Evolutionary conservation across 2,888 invertebrate species (phyloP), one percentile per base, ranked within the genome.

Genomic region (Esperia sulphurella): DNA sequence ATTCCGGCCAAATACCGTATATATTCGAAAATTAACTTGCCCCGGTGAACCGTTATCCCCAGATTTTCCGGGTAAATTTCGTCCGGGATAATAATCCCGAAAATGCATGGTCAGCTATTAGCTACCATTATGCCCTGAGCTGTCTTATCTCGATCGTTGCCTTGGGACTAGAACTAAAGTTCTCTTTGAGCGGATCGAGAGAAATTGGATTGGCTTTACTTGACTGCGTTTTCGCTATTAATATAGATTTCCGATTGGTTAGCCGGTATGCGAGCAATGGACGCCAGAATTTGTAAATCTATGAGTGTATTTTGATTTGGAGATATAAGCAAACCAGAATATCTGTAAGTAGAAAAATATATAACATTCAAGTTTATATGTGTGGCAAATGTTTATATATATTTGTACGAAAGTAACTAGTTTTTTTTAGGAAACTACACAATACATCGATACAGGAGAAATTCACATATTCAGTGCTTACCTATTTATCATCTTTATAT

Each of bases 11-110:
- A 61, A 59, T 62, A 55, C 65, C 68, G 53, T 64, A 63, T 64
- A 63, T 67, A 74, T 71, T 71, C 63, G 62, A 64, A 78, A 78
- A 79, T 79, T 76, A 77, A 73, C 71, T 63, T 69, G 55, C 60
- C 53, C 53, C 60, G 47, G 50, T 5, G 21, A 13, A 39, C 48
- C 50, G 50, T 57, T 52, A 60, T 62, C 61, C 66, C 60, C 65
- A 66, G 71, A 75, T 75, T 71, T 67, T 62, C 59, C 58, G 70
- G 64, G 70, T 68, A 72, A 71, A 75, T 74, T 72, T 72, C 57
- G 59, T 59, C 62, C 63, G 57, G 63, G 58, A 76, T 72, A 75
- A 76, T 76, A 81, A 79, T 79, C 76, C 68, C 53, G 54, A 52
- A 59, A 71, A 68, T 73, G 80, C 80, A 78, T 60, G 63, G 71